Conservation (phyloP, 2,888 invertebrate genomes). For the Thereva unica region DNA sequence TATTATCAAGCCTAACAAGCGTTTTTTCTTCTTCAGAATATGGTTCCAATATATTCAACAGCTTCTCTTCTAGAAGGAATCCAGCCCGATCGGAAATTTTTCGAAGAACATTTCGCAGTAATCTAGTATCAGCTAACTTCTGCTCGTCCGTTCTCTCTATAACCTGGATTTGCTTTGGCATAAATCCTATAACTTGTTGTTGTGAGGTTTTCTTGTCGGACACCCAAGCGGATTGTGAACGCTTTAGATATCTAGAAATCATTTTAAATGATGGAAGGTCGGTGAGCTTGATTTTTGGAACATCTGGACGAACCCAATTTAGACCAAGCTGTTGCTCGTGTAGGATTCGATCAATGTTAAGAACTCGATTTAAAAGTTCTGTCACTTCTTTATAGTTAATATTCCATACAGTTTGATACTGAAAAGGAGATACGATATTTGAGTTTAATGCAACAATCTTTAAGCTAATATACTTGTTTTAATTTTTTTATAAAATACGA, state of each 20-base stretch:
- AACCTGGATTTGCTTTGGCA: too few relatives aligned
- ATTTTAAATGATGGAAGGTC: constrained; percentile 59
- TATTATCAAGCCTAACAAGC: constrained; percentile 74
- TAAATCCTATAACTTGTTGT: background rate
- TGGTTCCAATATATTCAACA: constrained; percentile 68
- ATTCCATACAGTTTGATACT: constrained; percentile 63
- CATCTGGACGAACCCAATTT: constrained; percentile 61
- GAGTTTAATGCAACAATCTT: background rate
- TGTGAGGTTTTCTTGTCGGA: too few relatives aligned
- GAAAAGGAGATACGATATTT: constrained; percentile 14
- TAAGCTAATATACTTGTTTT: too few relatives aligned
- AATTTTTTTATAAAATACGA: too few relatives aligned
- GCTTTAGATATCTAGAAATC: constrained; percentile 2
- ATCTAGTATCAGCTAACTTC: constrained; percentile 44
- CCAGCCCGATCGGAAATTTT: constrained; percentile 73
- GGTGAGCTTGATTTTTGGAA: constrained; percentile 54
- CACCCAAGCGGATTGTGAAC: background rate
- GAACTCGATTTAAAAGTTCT: constrained; percentile 61
- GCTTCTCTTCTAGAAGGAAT: constrained; percentile 73
- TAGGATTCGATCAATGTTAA: constrained; percentile 64
- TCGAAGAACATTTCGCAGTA: constrained; percentile 67
- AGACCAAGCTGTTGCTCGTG: constrained; percentile 67
- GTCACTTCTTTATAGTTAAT: constrained; percentile 63
- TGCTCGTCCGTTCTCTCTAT: constrained; percentile 38
- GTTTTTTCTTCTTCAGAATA: constrained; percentile 66